Percentiles rank a stretch among this genome's conserved stretches.
phyloP scores from a whole-genome alignment of 2,888 invertebrate genomes.

The Melanargia galathea region DNA sequence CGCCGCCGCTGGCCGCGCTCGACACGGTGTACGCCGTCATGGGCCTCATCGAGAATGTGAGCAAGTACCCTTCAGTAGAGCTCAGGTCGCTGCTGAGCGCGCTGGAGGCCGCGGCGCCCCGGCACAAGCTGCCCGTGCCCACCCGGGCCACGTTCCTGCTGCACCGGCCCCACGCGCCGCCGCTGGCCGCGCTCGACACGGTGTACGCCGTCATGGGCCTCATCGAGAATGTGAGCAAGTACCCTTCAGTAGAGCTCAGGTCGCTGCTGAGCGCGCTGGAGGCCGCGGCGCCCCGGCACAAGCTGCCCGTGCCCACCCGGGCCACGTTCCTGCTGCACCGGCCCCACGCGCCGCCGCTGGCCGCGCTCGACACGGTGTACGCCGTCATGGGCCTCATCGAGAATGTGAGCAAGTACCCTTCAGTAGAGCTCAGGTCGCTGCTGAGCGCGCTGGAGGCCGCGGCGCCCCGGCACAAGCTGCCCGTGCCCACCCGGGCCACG shows the following conservation, averaged over 20 bases:
- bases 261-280: slow-evolving; percentile 88
- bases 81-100: slow-evolving; percentile 89
- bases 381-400: slow-evolving; percentile 91
- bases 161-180: slow-evolving; percentile 91
- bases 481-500: slow-evolving; percentile 87
- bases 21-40: slow-evolving; percentile 92
- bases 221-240: too few species aligned
- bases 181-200: too few species aligned
- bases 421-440: slow-evolving; percentile 87
- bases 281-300: slow-evolving; percentile 84
- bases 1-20: slow-evolving; percentile 89
- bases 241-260: slow-evolving; percentile 87
- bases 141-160: slow-evolving; percentile 90
- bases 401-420: slow-evolving; percentile 69
- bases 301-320: slow-evolving; percentile 86
- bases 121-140: slow-evolving; percentile 87
- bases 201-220: too few species aligned
- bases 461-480: slow-evolving; percentile 85
- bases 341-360: slow-evolving; percentile 90
- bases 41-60: slow-evolving; percentile 88
- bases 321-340: slow-evolving; percentile 91
- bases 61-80: slow-evolving; percentile 71
- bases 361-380: slow-evolving; percentile 92
- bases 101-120: slow-evolving; percentile 84
- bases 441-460: slow-evolving; percentile 86